phyloP scores from a whole-genome alignment of 2,113 vertebrate species.

The Anarrhichthys ocellatus region DNA sequence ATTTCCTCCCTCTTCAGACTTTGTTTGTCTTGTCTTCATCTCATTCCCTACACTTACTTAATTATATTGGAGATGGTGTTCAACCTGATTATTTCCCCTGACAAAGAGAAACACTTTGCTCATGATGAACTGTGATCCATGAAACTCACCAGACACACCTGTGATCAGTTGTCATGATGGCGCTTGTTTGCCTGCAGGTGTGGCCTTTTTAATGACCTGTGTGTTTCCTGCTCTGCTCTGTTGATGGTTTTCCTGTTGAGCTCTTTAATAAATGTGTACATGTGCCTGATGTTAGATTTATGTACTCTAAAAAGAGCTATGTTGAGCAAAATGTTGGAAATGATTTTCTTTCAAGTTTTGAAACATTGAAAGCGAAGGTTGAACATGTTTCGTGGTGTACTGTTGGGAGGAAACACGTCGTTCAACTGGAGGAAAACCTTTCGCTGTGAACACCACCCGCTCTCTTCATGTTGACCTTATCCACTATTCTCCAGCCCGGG shows the following conservation, averaged over 20 bases:
- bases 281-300: slow-evolving; percentile 2
- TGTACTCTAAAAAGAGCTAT: background rate
- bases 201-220: slow-evolving; percentile 3
- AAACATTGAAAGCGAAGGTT: background rate
- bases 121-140: background rate
- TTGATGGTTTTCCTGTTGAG: slow-evolving; percentile 1
- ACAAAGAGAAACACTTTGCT: background rate
- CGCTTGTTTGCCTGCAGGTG: slow-evolving; percentile 25
- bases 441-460: background rate
- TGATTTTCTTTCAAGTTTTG: background rate
- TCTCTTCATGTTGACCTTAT: slow-evolving; percentile 27
- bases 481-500: background rate
- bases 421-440: slow-evolving; percentile 11
- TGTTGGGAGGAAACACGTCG: slow-evolving; percentile 8
- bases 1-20: background rate
- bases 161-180: slow-evolving; percentile 1
- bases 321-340: background rate
- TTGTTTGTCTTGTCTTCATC: background rate
- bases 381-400: slow-evolving; percentile 2
- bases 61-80: background rate
- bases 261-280: slow-evolving; percentile 1
- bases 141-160: slow-evolving; percentile 27
- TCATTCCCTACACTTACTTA: background rate
- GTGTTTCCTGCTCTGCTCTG: slow-evolving; percentile 28
- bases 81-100: background rate